phyloP scores from a whole-genome alignment of 2,888 invertebrate genomes.

The Tanaodytes sp. region DNA sequence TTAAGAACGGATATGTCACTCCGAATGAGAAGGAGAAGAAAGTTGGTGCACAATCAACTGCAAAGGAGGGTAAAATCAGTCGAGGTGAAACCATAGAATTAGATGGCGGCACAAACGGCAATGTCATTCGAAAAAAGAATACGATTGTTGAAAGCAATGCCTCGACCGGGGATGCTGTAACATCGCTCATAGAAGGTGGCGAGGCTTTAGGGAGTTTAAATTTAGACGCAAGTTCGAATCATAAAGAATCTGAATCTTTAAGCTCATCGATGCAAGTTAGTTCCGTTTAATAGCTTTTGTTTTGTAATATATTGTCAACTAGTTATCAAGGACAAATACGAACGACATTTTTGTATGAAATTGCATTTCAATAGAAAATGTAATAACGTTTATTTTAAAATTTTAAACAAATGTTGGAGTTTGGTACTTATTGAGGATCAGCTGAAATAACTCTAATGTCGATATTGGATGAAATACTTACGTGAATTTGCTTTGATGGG shows the following conservation, averaged over 20 bases:
- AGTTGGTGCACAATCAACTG: constrained; percentile 72
- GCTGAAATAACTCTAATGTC: too few relatives aligned
- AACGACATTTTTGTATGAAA: too few relatives aligned
- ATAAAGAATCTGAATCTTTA: constrained; percentile 73
- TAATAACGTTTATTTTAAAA: too few relatives aligned
- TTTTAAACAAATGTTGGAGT: too few relatives aligned
- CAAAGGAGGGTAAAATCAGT: constrained; percentile 65
- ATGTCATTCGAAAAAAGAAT: constrained; percentile 73
- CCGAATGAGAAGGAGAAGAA: constrained; percentile 73
- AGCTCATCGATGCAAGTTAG: constrained; percentile 78
- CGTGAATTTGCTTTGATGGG: too few relatives aligned
- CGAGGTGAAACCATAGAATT: constrained; percentile 65
- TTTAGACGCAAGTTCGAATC: constrained; percentile 72
- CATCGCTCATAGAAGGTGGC: constrained; percentile 68
- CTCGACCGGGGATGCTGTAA: constrained; percentile 72
- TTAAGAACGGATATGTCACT: constrained; percentile 63
- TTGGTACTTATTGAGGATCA: too few relatives aligned
- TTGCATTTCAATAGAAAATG: too few relatives aligned
- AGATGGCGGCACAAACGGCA: constrained; percentile 72
- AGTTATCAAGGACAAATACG: too few relatives aligned
- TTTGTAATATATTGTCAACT: too few relatives aligned
- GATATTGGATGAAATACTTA: too few relatives aligned
- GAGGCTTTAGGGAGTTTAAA: constrained; percentile 65
- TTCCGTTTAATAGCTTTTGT: constrained; percentile 76
- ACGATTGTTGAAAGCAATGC: constrained; percentile 70